Evolutionary conservation across 2,888 invertebrate genomes (phyloP).

Genomic region (Cinara cedri): DNA sequence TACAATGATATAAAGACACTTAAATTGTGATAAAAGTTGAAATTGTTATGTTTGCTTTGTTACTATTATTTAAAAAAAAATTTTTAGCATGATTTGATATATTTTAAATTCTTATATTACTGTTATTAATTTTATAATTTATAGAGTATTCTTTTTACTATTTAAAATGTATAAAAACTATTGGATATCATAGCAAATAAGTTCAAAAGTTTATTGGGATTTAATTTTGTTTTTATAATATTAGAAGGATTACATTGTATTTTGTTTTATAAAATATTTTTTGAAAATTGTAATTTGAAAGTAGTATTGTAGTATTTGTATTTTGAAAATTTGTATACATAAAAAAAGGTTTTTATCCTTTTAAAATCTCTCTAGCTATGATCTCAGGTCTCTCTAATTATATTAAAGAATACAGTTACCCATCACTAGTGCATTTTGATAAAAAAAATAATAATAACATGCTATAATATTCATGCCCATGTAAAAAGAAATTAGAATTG

Average conservation of each 20-base stretch:
- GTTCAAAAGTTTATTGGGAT: background rate
- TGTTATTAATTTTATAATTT: no score
- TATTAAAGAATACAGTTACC: background rate
- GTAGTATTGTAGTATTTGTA: no score
- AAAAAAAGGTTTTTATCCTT: constrained; percentile 6
- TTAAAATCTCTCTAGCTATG: background rate
- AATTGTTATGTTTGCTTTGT: background rate
- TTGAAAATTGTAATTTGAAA: no score
- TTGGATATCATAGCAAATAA: background rate
- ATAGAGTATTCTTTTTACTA: background rate
- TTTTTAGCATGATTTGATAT: no score
- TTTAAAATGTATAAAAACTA: background rate
- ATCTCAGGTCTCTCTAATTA: background rate
- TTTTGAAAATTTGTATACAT: no score
- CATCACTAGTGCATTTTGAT: background rate
- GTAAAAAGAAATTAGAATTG: background rate
- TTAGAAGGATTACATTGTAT: no score
- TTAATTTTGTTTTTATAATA: no score
- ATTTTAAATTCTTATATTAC: no score
- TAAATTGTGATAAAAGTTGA: background rate
- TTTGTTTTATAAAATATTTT: no score
- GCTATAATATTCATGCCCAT: background rate
- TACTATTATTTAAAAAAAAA: background rate
- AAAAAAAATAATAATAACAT: constrained; percentile 3
- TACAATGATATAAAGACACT: background rate